Evolutionary conservation across 1,140 invertebrate species (phyloP).

Genomic region (Drosophila asahinai): DNA sequence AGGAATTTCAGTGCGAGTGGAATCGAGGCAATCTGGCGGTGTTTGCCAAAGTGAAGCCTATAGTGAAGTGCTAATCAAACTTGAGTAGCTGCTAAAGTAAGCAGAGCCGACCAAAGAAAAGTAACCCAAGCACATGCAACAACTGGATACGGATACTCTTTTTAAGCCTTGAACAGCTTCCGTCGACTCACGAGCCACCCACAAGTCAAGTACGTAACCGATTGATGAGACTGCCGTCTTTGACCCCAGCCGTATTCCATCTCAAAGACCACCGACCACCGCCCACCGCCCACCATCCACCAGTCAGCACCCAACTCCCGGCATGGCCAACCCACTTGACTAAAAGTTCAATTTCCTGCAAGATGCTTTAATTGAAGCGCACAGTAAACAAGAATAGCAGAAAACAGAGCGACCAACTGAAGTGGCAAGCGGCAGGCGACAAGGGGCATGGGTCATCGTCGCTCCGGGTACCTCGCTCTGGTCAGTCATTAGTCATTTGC

Average conservation of each 20-base stretch:
- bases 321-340: conserved; percentile 43
- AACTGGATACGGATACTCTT: conserved; percentile 75
- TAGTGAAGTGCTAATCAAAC: conserved; percentile 71
- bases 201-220: conserved; percentile 70
- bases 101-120: conserved; percentile 13
- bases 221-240: conserved; percentile 44
- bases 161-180: conserved; percentile 44
- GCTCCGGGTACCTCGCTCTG: conserved; percentile 53
- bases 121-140: conserved; percentile 57
- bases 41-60: conserved; percentile 35
- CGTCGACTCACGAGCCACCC: conserved; percentile 31
- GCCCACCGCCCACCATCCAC: neutral
- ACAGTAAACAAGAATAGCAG: conserved; percentile 59
- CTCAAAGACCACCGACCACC: neutral
- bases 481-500: conserved; percentile 83
- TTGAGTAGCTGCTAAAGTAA: conserved; percentile 35
- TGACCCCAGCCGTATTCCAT: conserved; percentile 17
- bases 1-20: conserved; percentile 17
- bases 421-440: conserved; percentile 1
- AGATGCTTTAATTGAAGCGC: conserved; percentile 80
- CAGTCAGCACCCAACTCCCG: no score
- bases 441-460: conserved; percentile 17
- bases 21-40: conserved; percentile 18
- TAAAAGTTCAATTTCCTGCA: conserved; percentile 82
- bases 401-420: conserved; percentile 17